Conservation (phyloP, 2,888 invertebrate genomes). For the Drosophila ustulata region DNA sequence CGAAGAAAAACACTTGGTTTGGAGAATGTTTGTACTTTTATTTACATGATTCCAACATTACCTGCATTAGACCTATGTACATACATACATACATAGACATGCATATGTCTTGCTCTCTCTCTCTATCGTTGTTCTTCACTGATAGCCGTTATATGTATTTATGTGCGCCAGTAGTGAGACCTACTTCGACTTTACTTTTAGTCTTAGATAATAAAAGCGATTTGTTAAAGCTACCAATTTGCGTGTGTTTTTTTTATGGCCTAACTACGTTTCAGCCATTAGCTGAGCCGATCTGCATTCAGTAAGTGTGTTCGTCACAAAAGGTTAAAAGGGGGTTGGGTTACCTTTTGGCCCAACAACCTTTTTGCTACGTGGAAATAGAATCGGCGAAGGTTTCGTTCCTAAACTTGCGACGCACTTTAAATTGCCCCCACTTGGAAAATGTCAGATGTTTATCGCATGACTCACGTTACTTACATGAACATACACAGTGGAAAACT, state of each 20-base stretch:
- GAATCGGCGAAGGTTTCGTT: not conserved
- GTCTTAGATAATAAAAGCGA: constrained; percentile 55
- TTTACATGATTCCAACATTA: constrained; percentile 37
- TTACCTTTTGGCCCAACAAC: not conserved
- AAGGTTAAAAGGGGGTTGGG: not conserved
- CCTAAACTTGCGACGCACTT: not conserved
- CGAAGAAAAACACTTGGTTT: constrained; percentile 10
- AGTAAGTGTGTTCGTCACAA: not conserved
- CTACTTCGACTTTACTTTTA: constrained; percentile 47
- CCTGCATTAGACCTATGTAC: not conserved
- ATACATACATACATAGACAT: not conserved
- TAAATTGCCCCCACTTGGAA: constrained; percentile 1
- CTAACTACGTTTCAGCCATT: not conserved
- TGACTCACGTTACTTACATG: not conserved
- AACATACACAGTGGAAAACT: too few relatives aligned
- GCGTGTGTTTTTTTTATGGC: not conserved
- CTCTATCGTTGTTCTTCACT: constrained; percentile 7
- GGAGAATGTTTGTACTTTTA: constrained; percentile 9
- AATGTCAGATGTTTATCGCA: not conserved
- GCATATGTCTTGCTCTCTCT: not conserved
- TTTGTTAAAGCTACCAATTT: constrained; percentile 41
- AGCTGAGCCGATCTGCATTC: constrained; percentile 1
- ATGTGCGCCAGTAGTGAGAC: not conserved
- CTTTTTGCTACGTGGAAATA: not conserved
- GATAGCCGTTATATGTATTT: constrained; percentile 1